Evolutionary conservation across 1,140 invertebrate genomes (phyloP), one percentile per base, ranked within the genome.

Genomic region (Helicoverpa armigera): DNA sequence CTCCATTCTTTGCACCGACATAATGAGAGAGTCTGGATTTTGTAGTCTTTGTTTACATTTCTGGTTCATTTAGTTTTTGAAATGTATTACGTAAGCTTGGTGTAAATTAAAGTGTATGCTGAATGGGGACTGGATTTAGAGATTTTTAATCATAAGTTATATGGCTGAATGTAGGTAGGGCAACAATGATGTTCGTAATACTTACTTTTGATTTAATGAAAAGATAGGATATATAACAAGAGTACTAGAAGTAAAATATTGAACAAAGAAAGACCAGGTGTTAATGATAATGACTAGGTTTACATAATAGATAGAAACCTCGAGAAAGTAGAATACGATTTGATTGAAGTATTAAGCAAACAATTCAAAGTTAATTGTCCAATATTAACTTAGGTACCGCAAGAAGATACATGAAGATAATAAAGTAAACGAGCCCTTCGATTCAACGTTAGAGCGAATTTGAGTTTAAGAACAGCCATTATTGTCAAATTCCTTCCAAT

Each of bases 401-500:
- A 43, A 65, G 23, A 18, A 35, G 23, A 67, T 54, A 77, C 60
- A 77, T 65, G 75, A 76, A 78, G 61, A 58, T 31, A 3, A 43
- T 63, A 78, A 78, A 67, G 63, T 70, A 35, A 79, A 79, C 63
- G 50, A 69, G 50, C 14, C 31, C 43, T n/a, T n/a, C 3, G 29
- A 79, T 70, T 70, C 65, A 43, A 70, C 54, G 29, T 51, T 13
- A 23, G 43, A 63, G 16, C 31, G 63, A 79, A 53, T 67, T 56
- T 31, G 16, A 58, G 12, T 60, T 69, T 79, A 79, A 60, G 63
- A 67, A 67, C 29, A 79, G 35, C 63, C 63, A 70, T 79, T 79
- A 79, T 70, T 70, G 76, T 60, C 31, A 79, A 79, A 79, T 79
- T 70, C 65, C 43, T 56, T 70, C 58, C 29, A 70, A 79, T 79